These are phyloP conservation scores for Ginglymostoma cirratum DNA, from an alignment of 2,113 vertebrate genomes.

Conservation along the genomic window DNA sequence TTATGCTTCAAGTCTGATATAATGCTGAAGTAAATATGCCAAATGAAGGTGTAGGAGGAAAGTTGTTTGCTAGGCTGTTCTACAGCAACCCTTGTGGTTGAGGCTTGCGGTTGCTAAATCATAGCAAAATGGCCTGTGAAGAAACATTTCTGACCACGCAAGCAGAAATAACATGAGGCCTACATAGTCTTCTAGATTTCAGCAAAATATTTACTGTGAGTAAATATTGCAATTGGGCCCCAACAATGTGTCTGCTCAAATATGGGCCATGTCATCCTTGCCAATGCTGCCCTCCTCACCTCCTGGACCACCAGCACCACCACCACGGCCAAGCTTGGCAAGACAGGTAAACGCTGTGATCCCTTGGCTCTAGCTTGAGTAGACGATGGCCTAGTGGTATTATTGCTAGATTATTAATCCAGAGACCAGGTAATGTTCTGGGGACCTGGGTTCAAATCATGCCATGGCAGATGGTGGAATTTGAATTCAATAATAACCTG, in stretches of 20 bases:
- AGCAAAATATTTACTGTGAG: background rate
- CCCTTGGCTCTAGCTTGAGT: background rate
- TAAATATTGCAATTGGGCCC: background rate
- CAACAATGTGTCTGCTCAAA: background rate
- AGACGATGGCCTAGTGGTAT: too few relatives aligned
- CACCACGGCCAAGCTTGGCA: too few relatives aligned
- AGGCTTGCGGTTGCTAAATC: background rate
- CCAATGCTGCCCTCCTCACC: too few relatives aligned
- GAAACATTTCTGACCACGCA: background rate
- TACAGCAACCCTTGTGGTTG: background rate
- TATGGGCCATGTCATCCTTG: background rate
- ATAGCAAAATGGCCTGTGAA: background rate
- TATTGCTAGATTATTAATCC: too few relatives aligned
- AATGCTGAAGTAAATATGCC: too few relatives aligned
- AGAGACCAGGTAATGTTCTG: too few relatives aligned
- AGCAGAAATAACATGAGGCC: background rate
- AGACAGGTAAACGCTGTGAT: background rate
- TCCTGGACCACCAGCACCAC: too few relatives aligned
- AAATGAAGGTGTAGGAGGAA: too few relatives aligned
- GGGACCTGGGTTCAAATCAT: too few relatives aligned
- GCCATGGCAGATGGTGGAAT: too few relatives aligned
- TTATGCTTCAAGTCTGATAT: too few relatives aligned
- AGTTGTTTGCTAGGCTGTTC: background rate
- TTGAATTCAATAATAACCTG: too few relatives aligned
- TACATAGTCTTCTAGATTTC: background rate